phyloP scores from a whole-genome alignment of 1,140 invertebrate genomes.

The Meloidogyne floridensis region DNA sequence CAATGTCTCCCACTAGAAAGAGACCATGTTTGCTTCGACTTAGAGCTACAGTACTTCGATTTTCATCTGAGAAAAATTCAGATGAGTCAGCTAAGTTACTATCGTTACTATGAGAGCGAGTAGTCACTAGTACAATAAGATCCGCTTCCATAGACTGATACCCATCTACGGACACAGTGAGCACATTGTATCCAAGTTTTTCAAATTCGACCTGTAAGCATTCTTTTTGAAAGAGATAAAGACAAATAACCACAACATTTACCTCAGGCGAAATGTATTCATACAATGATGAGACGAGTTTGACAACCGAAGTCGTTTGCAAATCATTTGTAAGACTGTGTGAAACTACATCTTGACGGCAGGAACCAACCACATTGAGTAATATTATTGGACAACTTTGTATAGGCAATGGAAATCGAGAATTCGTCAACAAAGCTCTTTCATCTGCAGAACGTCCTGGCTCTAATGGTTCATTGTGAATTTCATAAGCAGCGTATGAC shows the following conservation, averaged over 20 bases:
- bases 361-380: background rate
- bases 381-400: conserved; percentile 11
- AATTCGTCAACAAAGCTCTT: background rate
- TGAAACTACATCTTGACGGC: background rate
- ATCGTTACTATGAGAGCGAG: background rate
- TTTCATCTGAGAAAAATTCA: background rate
- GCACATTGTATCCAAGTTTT: background rate
- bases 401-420: background rate
- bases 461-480: background rate
- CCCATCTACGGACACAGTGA: background rate
- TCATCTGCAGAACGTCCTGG: background rate
- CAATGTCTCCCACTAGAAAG: background rate
- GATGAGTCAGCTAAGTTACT: background rate
- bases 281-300: background rate
- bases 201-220: background rate
- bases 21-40: background rate
- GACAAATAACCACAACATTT: background rate
- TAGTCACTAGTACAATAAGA: background rate
- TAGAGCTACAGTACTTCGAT: background rate
- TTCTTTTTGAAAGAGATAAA: conserved; percentile 13
- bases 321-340: background rate
- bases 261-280: background rate
- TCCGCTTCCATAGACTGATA: background rate
- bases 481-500: background rate
- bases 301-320: background rate